Evolutionary conservation across 2,797 vertebrate species (phyloP).

Genomic region (Pteronotus mesoamericanus): DNA sequence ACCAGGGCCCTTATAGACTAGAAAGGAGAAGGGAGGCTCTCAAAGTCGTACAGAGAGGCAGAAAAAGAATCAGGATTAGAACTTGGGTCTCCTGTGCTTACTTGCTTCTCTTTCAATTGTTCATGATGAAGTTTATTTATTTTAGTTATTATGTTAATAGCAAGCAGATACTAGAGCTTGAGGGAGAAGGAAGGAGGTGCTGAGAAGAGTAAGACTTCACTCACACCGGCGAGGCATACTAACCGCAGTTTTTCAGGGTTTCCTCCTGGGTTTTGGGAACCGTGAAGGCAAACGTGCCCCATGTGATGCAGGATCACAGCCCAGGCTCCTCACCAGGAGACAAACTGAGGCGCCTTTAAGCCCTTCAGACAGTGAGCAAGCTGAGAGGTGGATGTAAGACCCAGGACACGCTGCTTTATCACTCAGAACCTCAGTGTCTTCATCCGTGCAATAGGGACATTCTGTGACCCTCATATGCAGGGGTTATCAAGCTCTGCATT

Average conservation of each 20-base stretch:
- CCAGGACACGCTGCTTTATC: too few relatives aligned
- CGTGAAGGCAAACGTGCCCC: rapidly evolving
- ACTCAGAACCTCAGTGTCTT: background rate
- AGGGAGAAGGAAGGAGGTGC: background rate
- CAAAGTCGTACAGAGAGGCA: background rate
- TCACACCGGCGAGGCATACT: background rate
- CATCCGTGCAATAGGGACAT: background rate
- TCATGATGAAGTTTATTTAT: background rate
- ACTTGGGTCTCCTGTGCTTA: background rate
- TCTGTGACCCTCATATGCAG: too few relatives aligned
- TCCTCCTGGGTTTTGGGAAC: background rate
- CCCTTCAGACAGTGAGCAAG: background rate
- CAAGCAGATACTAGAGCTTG: background rate
- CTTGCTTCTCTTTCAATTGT: background rate
- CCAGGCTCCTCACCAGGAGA: background rate
- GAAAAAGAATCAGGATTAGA: background rate
- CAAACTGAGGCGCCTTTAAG: too few relatives aligned
- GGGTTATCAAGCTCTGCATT: background rate
- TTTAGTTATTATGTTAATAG: background rate
- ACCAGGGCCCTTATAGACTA: background rate
- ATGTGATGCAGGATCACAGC: background rate
- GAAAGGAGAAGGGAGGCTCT: background rate
- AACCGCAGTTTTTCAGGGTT: background rate
- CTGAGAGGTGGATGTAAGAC: background rate
- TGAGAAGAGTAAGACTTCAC: background rate